A percentile compares a stretch with the other conserved stretches of the same genome.
Conservation (phyloP, 2,888 invertebrate genomes). For the Xanthorhoe spadicearia region DNA sequence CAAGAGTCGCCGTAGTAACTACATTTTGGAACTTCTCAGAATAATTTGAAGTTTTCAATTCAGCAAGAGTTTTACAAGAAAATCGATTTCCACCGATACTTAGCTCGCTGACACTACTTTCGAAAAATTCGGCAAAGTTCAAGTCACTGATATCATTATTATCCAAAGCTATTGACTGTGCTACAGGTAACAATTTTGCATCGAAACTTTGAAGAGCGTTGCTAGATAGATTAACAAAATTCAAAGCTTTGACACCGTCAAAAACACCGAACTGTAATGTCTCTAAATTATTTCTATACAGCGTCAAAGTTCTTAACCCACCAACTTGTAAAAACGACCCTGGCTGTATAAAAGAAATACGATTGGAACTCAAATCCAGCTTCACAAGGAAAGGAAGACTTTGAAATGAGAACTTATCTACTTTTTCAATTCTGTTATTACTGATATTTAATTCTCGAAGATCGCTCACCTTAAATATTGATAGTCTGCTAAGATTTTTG, state of each 20-base stretch:
- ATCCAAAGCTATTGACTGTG: constrained; percentile 36
- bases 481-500: constrained; percentile 30
- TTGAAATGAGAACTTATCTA: constrained; percentile 45
- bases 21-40: constrained; percentile 27
- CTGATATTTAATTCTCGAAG: constrained; percentile 39
- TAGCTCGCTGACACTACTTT: constrained; percentile 27
- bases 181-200: constrained; percentile 37
- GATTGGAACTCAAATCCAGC: constrained; percentile 45
- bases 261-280: constrained; percentile 43
- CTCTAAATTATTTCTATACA: constrained; percentile 39
- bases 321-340: constrained; percentile 41
- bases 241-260: constrained; percentile 39
- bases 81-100: constrained; percentile 46
- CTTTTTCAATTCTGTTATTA: constrained; percentile 36
- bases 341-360: constrained; percentile 44
- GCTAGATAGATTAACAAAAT: constrained; percentile 37
- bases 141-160: constrained; percentile 40
- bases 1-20: constrained; percentile 25
- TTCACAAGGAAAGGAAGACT: constrained; percentile 32
- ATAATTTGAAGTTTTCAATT: constrained; percentile 35
- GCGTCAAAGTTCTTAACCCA: constrained; percentile 32
- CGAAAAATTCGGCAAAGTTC: constrained; percentile 34
- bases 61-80: constrained; percentile 39
- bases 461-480: constrained; percentile 32
- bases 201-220: constrained; percentile 42